Conservation (phyloP, 2,888 invertebrate species). For the Sturmia bella region DNA sequence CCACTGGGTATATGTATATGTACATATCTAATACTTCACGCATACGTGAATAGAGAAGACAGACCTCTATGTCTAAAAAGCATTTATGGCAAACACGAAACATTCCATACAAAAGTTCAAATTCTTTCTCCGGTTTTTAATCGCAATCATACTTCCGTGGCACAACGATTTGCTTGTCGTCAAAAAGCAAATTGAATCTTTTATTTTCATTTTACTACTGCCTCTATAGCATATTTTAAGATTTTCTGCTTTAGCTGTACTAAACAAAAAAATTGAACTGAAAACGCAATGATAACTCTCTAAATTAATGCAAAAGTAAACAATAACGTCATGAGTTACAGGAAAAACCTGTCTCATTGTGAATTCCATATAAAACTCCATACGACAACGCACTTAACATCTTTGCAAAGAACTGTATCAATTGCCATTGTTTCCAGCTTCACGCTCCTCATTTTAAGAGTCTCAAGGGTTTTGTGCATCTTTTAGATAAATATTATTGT, state of each 20-base stretch:
- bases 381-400: constrained; percentile 43
- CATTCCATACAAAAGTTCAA: too few species aligned
- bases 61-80: too few species aligned
- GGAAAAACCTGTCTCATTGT: constrained; percentile 49
- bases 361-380: constrained; percentile 35
- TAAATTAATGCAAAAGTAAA: constrained; percentile 58
- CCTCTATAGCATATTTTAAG: constrained; percentile 15
- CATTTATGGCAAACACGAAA: too few species aligned
- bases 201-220: constrained; percentile 22
- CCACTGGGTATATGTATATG: too few species aligned
- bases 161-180: too few species aligned
- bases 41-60: too few species aligned
- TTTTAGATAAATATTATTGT: constrained; percentile 62
- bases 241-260: constrained; percentile 12
- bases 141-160: too few species aligned
- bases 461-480: constrained; percentile 52
- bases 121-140: too few species aligned
- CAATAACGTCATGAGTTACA: constrained; percentile 49
- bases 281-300: constrained; percentile 42
- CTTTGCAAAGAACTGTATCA: constrained; percentile 23
- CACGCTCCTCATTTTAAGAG: constrained; percentile 4
- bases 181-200: neutral
- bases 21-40: too few species aligned
- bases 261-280: neutral
- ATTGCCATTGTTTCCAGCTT: constrained; percentile 47